Percentiles rank a stretch among this genome's conserved stretches.
These are phyloP conservation scores for Pantala flavescens DNA, from an alignment of 1,140 invertebrate species.

Conservation along the genomic window DNA sequence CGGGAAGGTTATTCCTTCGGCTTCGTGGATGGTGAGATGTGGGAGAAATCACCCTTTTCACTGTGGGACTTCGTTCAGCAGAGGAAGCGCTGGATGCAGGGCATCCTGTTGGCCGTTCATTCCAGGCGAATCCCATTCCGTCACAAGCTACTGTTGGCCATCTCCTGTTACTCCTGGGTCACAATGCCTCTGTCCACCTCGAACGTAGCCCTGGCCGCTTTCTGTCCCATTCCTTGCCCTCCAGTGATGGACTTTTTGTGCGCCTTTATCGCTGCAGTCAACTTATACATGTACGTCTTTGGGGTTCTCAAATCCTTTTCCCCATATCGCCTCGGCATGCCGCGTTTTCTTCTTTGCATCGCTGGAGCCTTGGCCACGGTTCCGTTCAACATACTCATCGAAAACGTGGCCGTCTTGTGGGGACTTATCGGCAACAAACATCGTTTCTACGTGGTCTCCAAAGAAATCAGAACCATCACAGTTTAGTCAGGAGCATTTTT, in stretches of 20 bases:
- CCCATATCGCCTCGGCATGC: constrained; percentile 68
- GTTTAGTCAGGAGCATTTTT: constrained; percentile 32
- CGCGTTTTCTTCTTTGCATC: constrained; percentile 69
- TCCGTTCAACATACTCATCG: constrained; percentile 83
- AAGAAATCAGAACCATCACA: constrained; percentile 58
- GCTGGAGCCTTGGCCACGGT: constrained; percentile 77
- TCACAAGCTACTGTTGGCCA: constrained; percentile 72
- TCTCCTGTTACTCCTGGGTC: constrained; percentile 92
- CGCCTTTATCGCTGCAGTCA: constrained; percentile 79
- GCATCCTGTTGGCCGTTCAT: constrained; percentile 89
- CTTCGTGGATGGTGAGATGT: constrained; percentile 94
- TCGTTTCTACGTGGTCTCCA: constrained; percentile 92
- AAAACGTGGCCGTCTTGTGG: constrained; percentile 90
- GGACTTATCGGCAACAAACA: constrained; percentile 84
- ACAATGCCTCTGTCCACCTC: constrained; percentile 86
- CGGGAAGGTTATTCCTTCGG: constrained; percentile 77
- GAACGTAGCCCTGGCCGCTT: constrained; percentile 69
- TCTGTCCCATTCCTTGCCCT: constrained; percentile 81
- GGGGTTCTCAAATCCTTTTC: constrained; percentile 92
- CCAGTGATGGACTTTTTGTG: constrained; percentile 71
- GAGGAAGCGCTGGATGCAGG: constrained; percentile 92
- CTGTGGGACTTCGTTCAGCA: constrained; percentile 92
- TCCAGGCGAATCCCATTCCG: constrained; percentile 70
- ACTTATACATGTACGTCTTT: constrained; percentile 94
- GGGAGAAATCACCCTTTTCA: constrained; percentile 94